Evolutionary conservation across 2,113 vertebrate genomes (phyloP), one percentile per base, ranked within the genome.

Genomic region (Mirza zaza): DNA sequence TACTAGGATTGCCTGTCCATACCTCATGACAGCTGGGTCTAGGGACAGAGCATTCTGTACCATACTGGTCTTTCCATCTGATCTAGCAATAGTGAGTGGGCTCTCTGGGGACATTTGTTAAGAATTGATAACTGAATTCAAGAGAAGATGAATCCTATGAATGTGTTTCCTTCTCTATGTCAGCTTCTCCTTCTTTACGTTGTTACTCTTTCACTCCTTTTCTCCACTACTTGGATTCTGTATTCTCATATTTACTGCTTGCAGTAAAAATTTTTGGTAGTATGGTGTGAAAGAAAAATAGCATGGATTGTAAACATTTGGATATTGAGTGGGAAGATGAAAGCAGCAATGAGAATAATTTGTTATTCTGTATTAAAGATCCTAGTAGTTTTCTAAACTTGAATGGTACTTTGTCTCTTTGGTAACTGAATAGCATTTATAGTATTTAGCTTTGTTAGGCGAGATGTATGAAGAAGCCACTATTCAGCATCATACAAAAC

Each of bases 361-460:
- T 86, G 57, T 81, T 82, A 61, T 91, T 97, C 65, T 89, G 1
- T 83, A n/a, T 52, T 84, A 52, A 95, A 91, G 48, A 90, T 83
- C 6, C 14, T 59, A 70, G 39, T 75, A 55, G 71, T 87, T 84
- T 18, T n/a, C 45, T 86, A 23, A 81, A 67, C n/a, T 90, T 94
- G 59, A 94, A 55, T 89, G 15, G 34, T 57, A 48, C 55, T 67
- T 59, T 52, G 12, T 73, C 36, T 91, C 27, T 93, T 93, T 90
- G 75, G 65, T 94, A 93, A 80, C 8, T 39, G 34, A 86, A 83
- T 71, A 57, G 14, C 57, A 91, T 91, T 91, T 34, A 71, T 34
- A 79, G 55, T 73, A 93, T 96, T 77, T 94, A 95, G 52, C 45
- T 95, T 55, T 34, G 48, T 80, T 86, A 88, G 90, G 34, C 34